phyloP scores from a whole-genome alignment of 2,797 vertebrate species.

The Melanotaenia parkinsoni region DNA sequence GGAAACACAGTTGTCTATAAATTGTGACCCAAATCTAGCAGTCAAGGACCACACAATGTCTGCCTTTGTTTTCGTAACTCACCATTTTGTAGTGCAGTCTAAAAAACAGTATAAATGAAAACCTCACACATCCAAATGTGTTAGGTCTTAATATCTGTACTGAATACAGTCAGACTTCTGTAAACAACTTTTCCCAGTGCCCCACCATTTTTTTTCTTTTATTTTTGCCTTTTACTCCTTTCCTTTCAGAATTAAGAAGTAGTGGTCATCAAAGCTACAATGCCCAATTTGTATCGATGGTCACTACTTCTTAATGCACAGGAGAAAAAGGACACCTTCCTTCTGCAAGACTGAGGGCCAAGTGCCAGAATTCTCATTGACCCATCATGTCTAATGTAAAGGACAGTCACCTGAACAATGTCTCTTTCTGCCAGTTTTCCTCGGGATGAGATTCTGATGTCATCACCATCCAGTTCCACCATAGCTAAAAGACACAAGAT shows the following conservation, averaged over 20 bases:
- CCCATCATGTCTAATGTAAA: slow-evolving; percentile 7
- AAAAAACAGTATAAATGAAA: not conserved
- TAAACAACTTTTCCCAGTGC: not conserved
- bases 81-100: not conserved
- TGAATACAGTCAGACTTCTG: not conserved
- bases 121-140: not conserved
- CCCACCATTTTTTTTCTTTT: no score
- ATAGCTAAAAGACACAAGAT: slow-evolving; percentile 83
- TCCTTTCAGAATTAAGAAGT: not conserved
- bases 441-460: slow-evolving; percentile 92
- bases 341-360: not conserved
- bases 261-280: not conserved
- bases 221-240: not conserved
- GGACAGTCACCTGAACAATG: slow-evolving; percentile 91
- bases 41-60: not conserved
- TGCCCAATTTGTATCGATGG: not conserved
- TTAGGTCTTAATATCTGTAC: not conserved
- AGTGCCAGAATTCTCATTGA: not conserved
- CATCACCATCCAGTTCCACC: slow-evolving; percentile 96
- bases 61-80: not conserved
- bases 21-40: not conserved
- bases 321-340: not conserved
- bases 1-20: not conserved
- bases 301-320: not conserved
- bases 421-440: slow-evolving; percentile 93